Evolutionary conservation across 1,140 invertebrate species (phyloP), one percentile per base, ranked within the genome.

Genomic region (Drosophila micromelanica): DNA sequence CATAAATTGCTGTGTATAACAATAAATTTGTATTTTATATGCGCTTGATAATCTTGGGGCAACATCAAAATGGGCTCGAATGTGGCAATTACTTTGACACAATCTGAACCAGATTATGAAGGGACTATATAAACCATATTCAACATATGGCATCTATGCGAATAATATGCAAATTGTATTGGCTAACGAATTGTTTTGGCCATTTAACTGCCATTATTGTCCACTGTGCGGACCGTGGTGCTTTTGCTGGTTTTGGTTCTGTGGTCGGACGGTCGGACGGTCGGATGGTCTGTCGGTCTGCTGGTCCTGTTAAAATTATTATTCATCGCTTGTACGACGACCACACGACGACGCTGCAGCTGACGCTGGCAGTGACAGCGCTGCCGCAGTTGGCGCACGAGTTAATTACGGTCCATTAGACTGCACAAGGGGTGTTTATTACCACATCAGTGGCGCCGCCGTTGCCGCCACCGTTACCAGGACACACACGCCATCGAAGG

Each of bases 341-440:
- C 78, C 56, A 40, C 52, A 59, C 54, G 37, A 46, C 35, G 67
- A 23, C 42, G 59, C 13, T 30, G 65, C 13, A n/a, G 51, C 37
- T 52, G 52, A 27, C 32, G 15, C 9, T 49, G 69, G 17, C 52
- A 11, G 54, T 27, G 56, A 20, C 63, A 38, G 42, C 64, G 51
- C 71, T 52, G 82, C 57, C 65, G 20, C 54, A 54, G 80, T 76
- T 65, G 67, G 60, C 85, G 85, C 30, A 89, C 85, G 67, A 89
- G 85, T 89, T 89, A 89, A 89, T 89, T 89, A 89, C 84, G 84
- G 84, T 89, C 84, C 84, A 89, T 89, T 89, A 89, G 84, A 89
- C 84, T 89, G 84, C 84, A 89, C 84, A 89, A 90, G 84, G 84
- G 84, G 84, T 89, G 84, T 89, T 89, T 89, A 89, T 89, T 89